Evolutionary conservation across 2,113 vertebrate genomes (phyloP), one percentile per base, ranked within the genome.

Genomic region (Vireo altiloquus): DNA sequence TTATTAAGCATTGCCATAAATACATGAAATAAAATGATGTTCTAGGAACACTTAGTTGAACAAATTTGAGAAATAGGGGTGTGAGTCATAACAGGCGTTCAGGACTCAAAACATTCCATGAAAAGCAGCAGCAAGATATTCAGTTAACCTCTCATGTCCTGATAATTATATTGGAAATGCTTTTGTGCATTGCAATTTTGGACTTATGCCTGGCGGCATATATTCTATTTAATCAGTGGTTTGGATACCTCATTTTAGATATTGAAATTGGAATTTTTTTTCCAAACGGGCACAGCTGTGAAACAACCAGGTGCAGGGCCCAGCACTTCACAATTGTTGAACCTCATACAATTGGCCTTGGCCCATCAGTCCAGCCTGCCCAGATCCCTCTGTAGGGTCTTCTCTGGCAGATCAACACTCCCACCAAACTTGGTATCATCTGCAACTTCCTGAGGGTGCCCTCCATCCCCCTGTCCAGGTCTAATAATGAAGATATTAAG

Each of bases 31-130:
- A 56, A 85, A 95, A 81, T 59, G 1, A 94, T 89, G 56, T 90
- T 88, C 88, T 77, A 64, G 69, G 64, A 93, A 37, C 1, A 37
- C 68, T 35, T 75, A 52, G 44, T 20, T 87, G 88, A 93, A 60
- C 72, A 78, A 93, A 89, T 46, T 71, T 60, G 92, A 92, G 79
- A 83, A 94, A 83, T 4, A 70, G 37, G 23, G 24, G 6, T 49
- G 35, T 96, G 90, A 96, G 76, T 96, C 90, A 88, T 89, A 87
- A 68, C 4, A 21, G 68, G 47, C 92, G 92, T 53, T 92, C 56
- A 71, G 52, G 82, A 92, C 65, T 78, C 52, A 89, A 90, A 90
- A 84, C 52, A 60, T 66, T 72, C 78, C 4, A 28, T 40, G 82
- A 60, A 75, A 90, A 96, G 47, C 30, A 46, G 64, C 59, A 86